Conservation (phyloP, 1,140 invertebrate species). For the Drosophila lowei region DNA sequence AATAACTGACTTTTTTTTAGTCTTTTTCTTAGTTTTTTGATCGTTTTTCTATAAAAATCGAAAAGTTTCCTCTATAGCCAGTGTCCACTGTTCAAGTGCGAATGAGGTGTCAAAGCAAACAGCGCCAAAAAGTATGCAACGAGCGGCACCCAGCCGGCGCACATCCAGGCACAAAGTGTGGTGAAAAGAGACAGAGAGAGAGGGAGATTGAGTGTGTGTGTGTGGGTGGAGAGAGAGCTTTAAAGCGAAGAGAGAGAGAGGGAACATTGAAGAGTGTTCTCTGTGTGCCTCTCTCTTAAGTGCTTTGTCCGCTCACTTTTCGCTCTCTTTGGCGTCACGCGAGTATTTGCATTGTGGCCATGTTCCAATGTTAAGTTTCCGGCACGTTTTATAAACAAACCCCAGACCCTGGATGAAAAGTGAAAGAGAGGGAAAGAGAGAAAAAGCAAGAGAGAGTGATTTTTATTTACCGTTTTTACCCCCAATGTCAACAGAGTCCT, state of each 20-base stretch:
- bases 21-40: not conserved
- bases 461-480: constrained; percentile 48
- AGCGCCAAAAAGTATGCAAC: constrained; percentile 71
- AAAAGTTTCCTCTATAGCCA: not conserved
- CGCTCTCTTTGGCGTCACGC: constrained; percentile 35
- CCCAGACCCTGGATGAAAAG: constrained; percentile 32
- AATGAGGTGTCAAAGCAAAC: constrained; percentile 51
- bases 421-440: not conserved
- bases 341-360: constrained; percentile 58
- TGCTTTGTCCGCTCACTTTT: constrained; percentile 26
- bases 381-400: constrained; percentile 81
- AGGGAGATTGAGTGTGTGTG: not conserved
- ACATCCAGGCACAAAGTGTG: constrained; percentile 57
- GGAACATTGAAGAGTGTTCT: not conserved
- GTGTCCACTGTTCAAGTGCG: constrained; percentile 46
- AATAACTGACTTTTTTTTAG: no score
- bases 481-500: constrained; percentile 64
- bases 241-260: not conserved
- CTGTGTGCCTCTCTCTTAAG: not conserved
- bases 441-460: constrained; percentile 7
- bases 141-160: constrained; percentile 54
- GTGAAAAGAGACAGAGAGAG: constrained; percentile 48
- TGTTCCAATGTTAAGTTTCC: constrained; percentile 66
- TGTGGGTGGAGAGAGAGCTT: constrained; percentile 7
- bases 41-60: not conserved